These are phyloP conservation scores for Sorex maritimensis DNA, from an alignment of 2,797 vertebrate species.

Conservation along the genomic window DNA sequence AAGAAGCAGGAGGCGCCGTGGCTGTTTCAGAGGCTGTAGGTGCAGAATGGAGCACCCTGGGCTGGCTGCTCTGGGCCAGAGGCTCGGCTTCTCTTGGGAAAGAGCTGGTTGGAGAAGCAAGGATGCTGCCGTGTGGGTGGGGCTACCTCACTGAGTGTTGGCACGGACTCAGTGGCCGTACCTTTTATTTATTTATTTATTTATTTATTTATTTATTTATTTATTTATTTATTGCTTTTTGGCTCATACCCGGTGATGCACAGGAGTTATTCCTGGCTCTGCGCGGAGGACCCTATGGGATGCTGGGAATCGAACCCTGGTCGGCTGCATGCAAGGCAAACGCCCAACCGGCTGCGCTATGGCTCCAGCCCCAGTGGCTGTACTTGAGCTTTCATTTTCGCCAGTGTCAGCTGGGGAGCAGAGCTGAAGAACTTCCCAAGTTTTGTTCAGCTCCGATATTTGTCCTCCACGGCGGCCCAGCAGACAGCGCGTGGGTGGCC, in stretches of 20 bases:
- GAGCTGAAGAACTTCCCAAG: neutral
- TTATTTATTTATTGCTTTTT: too few species aligned
- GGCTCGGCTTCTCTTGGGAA: neutral
- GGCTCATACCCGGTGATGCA: too few species aligned
- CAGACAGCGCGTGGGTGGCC: neutral
- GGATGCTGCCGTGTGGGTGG: neutral
- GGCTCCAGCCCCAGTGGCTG: neutral
- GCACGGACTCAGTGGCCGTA: neutral
- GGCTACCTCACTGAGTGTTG: neutral
- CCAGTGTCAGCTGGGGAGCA: neutral
- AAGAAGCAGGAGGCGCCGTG: neutral
- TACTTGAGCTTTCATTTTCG: constrained; percentile 27
- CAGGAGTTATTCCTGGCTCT: too few species aligned
- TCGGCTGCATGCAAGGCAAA: too few species aligned
- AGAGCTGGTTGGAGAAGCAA: neutral
- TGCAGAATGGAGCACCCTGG: neutral
- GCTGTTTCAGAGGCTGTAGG: neutral
- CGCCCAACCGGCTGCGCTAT: too few species aligned
- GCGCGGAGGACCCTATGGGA: too few species aligned
- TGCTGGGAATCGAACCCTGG: too few species aligned
- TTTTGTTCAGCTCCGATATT: neutral
- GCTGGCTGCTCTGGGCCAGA: neutral
- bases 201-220: too few species aligned
- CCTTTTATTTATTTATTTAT: neutral
- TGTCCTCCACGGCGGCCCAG: neutral